phyloP scores from a whole-genome alignment of 1,140 invertebrate species.

The Saccostrea echinata region DNA sequence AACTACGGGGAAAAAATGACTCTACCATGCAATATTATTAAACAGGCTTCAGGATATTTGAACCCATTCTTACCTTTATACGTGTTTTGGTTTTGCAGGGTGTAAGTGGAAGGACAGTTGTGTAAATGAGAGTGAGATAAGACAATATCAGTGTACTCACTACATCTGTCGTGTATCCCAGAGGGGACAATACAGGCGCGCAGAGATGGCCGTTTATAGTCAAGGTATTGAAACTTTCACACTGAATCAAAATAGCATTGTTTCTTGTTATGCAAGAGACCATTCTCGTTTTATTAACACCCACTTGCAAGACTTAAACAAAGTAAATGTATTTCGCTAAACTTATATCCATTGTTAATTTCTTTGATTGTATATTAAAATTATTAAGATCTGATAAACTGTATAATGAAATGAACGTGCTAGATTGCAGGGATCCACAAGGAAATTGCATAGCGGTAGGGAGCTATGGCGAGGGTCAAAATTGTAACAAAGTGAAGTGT shows the following conservation, averaged over 20 bases:
- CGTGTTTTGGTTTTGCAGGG: not conserved
- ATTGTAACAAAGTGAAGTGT: not conserved
- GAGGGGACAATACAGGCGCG: not conserved
- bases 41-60: no score
- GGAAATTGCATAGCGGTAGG: not conserved
- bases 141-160: not conserved
- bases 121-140: slow-evolving; percentile 1
- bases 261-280: no score
- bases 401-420: not conserved
- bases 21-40: no score
- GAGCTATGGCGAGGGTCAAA: not conserved
- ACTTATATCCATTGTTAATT: no score
- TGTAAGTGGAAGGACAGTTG: slow-evolving; percentile 10
- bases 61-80: not conserved
- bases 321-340: no score
- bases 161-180: slow-evolving; percentile 1
- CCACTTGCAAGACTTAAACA: no score
- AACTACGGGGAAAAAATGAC: no score
- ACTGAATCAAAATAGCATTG: no score
- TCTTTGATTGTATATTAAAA: no score
- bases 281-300: no score
- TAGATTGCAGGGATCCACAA: not conserved
- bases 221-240: not conserved
- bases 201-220: not conserved
- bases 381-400: no score